Evolutionary conservation across 2,888 invertebrate genomes (phyloP), one percentile per base, ranked within the genome.

Genomic region (Dugesia japonica): DNA sequence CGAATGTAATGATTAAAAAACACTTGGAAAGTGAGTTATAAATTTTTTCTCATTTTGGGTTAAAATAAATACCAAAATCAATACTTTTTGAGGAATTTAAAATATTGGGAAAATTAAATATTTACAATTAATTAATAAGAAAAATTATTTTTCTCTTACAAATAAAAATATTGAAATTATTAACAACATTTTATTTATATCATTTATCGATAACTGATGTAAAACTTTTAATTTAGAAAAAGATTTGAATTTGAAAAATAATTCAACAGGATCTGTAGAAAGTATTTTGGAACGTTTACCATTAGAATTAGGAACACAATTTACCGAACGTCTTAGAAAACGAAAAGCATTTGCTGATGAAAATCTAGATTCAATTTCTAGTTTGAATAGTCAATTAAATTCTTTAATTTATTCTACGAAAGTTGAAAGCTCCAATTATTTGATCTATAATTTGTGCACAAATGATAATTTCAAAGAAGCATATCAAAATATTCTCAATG

Each of bases 311-410:
- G 27, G 23, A 0, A 23, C 77, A 0, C 76, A 26, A 17, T n/a
- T 78, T 7, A 20, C 71, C 15, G 79, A 79, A 31, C 75, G 79
- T 15, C 42, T 79, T 9, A 73, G 79, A 56, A 78, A 79, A 74
- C 73, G 79, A 33, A 71, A 75, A 28, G 79, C 79, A 42, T 79
- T 79, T 72, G 79, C 79, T 26, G 79, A 79, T 26, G 42, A 38
- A 26, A 42, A 75, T 26, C 71, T 75, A 4, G 56, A 75, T 56
- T 56, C 56, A n/a, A 56, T 56, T 7, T 56, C 56, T 20, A 56
- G 56, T 56, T 23, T 56, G 7, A 56, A 56, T n/a, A 56, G 17
- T 56, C 56, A 56, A 23, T 23, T 56, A 56, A 56, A 56, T 56
- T 56, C 56, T 1, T 56, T 56, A 56, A 56, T 56, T 9, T 56